phyloP scores from a whole-genome alignment of 2,888 invertebrate species.

The Boloria selene region DNA sequence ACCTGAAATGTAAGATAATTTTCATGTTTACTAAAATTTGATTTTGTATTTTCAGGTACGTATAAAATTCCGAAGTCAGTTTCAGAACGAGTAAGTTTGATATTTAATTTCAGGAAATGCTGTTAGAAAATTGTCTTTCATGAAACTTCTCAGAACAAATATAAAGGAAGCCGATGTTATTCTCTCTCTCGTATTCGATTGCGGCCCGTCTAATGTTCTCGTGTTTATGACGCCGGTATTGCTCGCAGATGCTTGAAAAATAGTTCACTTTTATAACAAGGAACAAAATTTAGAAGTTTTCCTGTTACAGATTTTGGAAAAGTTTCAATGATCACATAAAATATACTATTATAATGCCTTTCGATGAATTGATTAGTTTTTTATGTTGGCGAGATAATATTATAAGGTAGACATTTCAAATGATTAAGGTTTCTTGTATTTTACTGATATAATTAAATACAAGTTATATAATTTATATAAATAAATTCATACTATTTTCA shows the following conservation, averaged over 20 bases:
- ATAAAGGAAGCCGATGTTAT: slow-evolving; percentile 32
- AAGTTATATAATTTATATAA: no score
- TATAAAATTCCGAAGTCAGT: slow-evolving; percentile 5
- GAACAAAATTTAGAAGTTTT: background rate
- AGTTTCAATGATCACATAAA: no score
- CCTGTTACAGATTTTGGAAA: background rate
- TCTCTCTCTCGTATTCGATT: slow-evolving; percentile 29
- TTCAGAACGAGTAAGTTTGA: slow-evolving; percentile 10
- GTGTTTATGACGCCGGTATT: slow-evolving; percentile 23
- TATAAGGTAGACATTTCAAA: no score
- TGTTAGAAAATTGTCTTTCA: slow-evolving; percentile 9
- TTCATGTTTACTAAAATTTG: background rate
- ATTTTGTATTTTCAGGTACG: slow-evolving; percentile 18
- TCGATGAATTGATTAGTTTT: no score
- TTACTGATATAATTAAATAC: no score
- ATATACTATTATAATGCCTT: no score
- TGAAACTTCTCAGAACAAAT: slow-evolving; percentile 22
- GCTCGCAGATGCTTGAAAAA: slow-evolving; percentile 23
- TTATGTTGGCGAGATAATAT: no score
- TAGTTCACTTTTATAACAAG: slow-evolving; percentile 4
- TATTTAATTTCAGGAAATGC: slow-evolving; percentile 15
- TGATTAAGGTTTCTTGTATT: no score
- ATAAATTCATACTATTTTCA: no score
- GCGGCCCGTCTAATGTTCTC: slow-evolving; percentile 30
- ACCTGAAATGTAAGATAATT: no score